These are phyloP conservation scores for Halichoerus grypus DNA, from an alignment of 2,113 vertebrate genomes.

Conservation along the genomic window DNA sequence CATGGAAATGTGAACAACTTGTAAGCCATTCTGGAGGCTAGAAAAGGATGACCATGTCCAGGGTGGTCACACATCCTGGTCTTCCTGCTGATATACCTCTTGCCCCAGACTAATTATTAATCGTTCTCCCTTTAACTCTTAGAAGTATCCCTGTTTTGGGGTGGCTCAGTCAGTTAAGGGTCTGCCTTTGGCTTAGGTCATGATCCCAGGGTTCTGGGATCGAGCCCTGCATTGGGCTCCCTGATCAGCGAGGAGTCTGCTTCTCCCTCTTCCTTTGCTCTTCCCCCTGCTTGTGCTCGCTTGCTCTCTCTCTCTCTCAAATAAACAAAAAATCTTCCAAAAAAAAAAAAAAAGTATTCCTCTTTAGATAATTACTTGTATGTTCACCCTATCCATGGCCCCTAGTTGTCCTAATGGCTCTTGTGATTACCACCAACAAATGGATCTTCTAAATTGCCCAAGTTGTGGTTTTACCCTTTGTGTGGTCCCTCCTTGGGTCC, in stretches of 20 bases:
- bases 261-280: neutral
- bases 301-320: neutral
- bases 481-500: neutral
- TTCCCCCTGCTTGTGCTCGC: neutral
- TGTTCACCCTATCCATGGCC: neutral
- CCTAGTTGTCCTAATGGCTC: neutral
- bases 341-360: neutral
- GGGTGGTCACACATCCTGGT: neutral
- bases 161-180: neutral
- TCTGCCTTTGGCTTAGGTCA: neutral
- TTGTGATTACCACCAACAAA: neutral
- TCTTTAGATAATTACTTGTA: neutral
- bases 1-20: fast-evolving
- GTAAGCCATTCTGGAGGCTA: neutral
- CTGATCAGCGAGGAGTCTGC: neutral
- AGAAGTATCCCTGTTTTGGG: neutral
- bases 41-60: neutral
- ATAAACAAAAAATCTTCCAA: neutral
- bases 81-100: neutral
- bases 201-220: neutral
- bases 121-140: neutral
- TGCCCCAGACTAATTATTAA: neutral
- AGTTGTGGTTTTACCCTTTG: neutral
- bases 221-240: neutral
- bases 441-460: neutral